These are phyloP conservation scores for Galeopsomyia nigrocyanea DNA, from an alignment of 2,888 invertebrate genomes.

Conservation along the genomic window DNA sequence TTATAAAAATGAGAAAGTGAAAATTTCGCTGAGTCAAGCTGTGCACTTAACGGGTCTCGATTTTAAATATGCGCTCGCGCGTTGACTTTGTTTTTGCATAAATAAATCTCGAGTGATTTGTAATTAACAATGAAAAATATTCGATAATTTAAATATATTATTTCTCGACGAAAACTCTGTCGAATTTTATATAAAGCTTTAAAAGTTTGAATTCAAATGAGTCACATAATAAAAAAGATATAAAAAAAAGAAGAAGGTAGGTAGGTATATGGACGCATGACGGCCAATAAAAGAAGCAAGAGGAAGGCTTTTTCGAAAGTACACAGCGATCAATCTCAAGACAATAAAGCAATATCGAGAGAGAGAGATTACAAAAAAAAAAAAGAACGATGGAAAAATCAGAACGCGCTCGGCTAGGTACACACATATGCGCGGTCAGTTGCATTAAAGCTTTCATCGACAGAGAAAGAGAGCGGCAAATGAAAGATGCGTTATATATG, in stretches of 20 bases:
- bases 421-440: slow-evolving; percentile 6
- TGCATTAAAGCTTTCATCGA: slow-evolving; percentile 5
- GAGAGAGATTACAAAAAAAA: neutral
- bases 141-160: too few relatives aligned
- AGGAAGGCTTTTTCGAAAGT: neutral
- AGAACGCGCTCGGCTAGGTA: neutral
- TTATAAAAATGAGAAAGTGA: too few relatives aligned
- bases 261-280: neutral
- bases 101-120: too few relatives aligned
- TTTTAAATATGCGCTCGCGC: too few relatives aligned
- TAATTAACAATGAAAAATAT: too few relatives aligned
- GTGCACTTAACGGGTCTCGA: too few relatives aligned
- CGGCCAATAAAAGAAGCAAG: neutral
- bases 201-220: too few relatives aligned
- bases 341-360: slow-evolving; percentile 1
- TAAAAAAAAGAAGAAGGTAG: neutral
- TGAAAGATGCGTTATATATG: slow-evolving; percentile 25
- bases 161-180: too few relatives aligned
- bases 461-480: slow-evolving; percentile 16
- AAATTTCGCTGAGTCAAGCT: too few relatives aligned
- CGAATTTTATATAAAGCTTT: too few relatives aligned
- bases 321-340: slow-evolving; percentile 16
- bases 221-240: too few relatives aligned
- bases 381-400: neutral
- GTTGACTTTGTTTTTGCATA: too few relatives aligned